Conservation (phyloP, 2,888 invertebrate species). For the Leistus spinibarbis region DNA sequence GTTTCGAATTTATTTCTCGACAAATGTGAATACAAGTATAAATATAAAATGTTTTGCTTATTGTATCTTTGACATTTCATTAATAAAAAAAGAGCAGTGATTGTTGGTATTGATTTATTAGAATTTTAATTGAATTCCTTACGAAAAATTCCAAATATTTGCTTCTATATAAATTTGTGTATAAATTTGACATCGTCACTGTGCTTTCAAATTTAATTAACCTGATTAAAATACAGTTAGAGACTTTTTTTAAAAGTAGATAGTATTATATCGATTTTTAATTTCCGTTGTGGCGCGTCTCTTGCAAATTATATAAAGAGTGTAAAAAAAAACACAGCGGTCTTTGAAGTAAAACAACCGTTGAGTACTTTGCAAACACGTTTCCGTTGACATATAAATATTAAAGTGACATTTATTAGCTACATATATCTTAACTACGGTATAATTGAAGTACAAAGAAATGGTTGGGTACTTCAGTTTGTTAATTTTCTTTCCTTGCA, state of each 20-base stretch:
- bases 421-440: background rate
- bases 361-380: background rate
- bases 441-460: background rate
- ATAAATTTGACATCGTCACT: conserved; percentile 17
- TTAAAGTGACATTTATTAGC: too few relatives aligned
- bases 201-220: conserved; percentile 25
- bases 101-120: conserved; percentile 17
- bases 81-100: background rate
- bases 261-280: conserved; percentile 6
- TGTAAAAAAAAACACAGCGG: background rate
- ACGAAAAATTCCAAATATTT: conserved; percentile 24
- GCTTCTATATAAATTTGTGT: conserved; percentile 7
- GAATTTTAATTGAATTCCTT: conserved; percentile 15
- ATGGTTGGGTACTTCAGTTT: background rate
- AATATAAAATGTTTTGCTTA: background rate
- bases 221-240: conserved; percentile 29
- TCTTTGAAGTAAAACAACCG: background rate
- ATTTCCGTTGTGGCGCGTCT: background rate
- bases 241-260: conserved; percentile 11
- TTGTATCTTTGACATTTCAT: background rate
- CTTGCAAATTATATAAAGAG: background rate
- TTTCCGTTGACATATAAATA: background rate
- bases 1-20: too few relatives aligned
- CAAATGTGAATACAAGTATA: background rate
- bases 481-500: background rate